Percentiles rank a stretch among this genome's conserved stretches.
Evolutionary conservation across 1,140 invertebrate species (phyloP).

Genomic region (Papilio aristodemus): DNA sequence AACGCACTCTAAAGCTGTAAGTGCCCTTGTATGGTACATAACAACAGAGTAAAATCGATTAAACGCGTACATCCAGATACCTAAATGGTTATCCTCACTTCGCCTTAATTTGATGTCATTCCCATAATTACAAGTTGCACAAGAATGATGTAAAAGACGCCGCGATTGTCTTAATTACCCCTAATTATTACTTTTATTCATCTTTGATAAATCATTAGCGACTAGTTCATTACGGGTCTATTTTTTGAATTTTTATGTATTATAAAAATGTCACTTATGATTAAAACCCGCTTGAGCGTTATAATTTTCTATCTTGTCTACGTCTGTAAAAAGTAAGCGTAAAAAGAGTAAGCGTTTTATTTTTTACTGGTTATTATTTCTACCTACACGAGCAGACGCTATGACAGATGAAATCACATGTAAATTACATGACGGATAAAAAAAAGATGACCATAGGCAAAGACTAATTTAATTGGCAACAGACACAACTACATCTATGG

Average conservation of each 20-base stretch:
- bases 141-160: conserved; percentile 37
- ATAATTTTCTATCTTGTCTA: too few species aligned
- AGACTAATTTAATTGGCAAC: too few species aligned
- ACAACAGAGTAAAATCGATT: neutral
- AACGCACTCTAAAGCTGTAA: neutral
- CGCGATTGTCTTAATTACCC: conserved; percentile 44
- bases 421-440: too few species aligned
- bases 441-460: too few species aligned
- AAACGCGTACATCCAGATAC: conserved; percentile 37
- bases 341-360: too few species aligned
- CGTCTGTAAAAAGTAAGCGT: too few species aligned
- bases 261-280: neutral
- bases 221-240: neutral
- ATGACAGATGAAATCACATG: too few species aligned
- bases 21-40: conserved; percentile 3
- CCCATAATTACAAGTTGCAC: conserved; percentile 39
- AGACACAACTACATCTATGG: too few species aligned
- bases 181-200: neutral
- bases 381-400: too few species aligned
- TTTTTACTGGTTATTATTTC: too few species aligned
- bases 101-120: conserved; percentile 40
- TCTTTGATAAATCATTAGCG: neutral
- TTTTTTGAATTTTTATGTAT: neutral
- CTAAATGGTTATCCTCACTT: conserved; percentile 53
- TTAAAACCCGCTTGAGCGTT: neutral